phyloP scores from a whole-genome alignment of 2,797 vertebrate species.

The Octomys mimax region DNA sequence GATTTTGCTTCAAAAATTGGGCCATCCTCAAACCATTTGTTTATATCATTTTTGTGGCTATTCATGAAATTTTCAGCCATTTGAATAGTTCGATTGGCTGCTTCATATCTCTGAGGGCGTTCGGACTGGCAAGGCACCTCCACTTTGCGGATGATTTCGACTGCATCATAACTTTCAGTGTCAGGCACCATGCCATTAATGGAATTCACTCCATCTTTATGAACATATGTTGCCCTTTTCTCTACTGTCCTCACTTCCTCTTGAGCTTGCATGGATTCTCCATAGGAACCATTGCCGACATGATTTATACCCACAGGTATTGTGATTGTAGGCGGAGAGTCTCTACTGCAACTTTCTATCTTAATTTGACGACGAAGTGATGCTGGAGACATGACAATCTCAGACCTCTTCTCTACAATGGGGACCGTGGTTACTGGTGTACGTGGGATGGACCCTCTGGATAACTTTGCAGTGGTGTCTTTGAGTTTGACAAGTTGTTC shows the following conservation, averaged over 20 bases:
- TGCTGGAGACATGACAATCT: constrained; percentile 92
- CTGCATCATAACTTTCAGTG: constrained; percentile 86
- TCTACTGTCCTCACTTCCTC: constrained; percentile 90
- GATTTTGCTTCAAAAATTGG: constrained; percentile 90
- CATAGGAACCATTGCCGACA: constrained; percentile 87
- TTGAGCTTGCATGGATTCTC: constrained; percentile 89
- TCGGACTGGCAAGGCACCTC: constrained; percentile 86
- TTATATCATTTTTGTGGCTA: constrained; percentile 89
- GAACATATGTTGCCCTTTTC: constrained; percentile 87
- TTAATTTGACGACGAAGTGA: constrained; percentile 94
- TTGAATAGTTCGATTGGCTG: constrained; percentile 88
- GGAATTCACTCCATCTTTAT: constrained; percentile 88
- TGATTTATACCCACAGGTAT: constrained; percentile 86
- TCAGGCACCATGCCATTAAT: constrained; percentile 88
- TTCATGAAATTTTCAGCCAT: constrained; percentile 90
- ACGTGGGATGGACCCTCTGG: constrained; percentile 86
- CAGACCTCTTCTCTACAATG: constrained; percentile 91
- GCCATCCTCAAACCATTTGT: constrained; percentile 87
- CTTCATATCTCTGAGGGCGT: constrained; percentile 89
- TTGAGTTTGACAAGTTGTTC: constrained; percentile 94
- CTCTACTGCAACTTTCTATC: constrained; percentile 87
- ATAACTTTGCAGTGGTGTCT: constrained; percentile 93
- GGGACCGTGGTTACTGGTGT: constrained; percentile 85
- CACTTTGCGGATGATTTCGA: constrained; percentile 86
- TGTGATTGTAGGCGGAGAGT: constrained; percentile 79